phyloP scores from a whole-genome alignment of 2,113 vertebrate species.

The Anoura caudifer region DNA sequence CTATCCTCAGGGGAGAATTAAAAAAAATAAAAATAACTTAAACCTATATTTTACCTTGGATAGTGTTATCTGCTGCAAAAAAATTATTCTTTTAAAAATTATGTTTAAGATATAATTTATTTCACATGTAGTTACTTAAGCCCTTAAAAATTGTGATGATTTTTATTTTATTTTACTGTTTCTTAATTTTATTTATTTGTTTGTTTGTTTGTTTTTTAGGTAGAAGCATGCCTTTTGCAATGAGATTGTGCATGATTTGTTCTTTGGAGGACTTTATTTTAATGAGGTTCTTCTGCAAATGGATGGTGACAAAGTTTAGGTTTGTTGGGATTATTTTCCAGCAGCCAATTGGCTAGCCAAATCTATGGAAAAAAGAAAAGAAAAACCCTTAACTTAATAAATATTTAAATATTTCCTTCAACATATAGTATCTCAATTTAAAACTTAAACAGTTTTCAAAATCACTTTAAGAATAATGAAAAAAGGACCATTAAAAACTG shows the following conservation, averaged over 20 bases:
- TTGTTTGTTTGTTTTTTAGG: background rate
- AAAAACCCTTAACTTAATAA: slow-evolving; percentile 37
- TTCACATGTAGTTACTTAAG: slow-evolving; percentile 24
- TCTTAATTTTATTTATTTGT: background rate
- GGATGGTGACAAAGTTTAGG: slow-evolving; percentile 80
- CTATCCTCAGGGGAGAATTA: no score
- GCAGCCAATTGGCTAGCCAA: slow-evolving; percentile 96
- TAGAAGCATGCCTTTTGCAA: background rate
- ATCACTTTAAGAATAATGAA: slow-evolving; percentile 28
- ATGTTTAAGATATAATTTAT: slow-evolving; percentile 40
- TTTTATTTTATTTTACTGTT: background rate
- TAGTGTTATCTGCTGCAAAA: background rate
- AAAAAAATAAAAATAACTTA: background rate
- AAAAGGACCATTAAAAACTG: slow-evolving; percentile 20
- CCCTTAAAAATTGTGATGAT: background rate
- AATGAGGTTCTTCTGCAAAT: slow-evolving; percentile 58
- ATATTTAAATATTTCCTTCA: slow-evolving; percentile 34
- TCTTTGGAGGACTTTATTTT: slow-evolving; percentile 37
- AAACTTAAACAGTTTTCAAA: background rate
- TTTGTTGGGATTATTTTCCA: slow-evolving; percentile 91
- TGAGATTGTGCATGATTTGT: background rate
- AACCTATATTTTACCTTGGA: slow-evolving; percentile 9
- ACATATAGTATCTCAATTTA: background rate
- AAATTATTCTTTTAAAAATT: slow-evolving; percentile 2
- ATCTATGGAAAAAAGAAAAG: slow-evolving; percentile 78